Evolutionary conservation across 2,113 vertebrate species (phyloP), one percentile per base, ranked within the genome.

Genomic region (Corvus moneduloides): DNA sequence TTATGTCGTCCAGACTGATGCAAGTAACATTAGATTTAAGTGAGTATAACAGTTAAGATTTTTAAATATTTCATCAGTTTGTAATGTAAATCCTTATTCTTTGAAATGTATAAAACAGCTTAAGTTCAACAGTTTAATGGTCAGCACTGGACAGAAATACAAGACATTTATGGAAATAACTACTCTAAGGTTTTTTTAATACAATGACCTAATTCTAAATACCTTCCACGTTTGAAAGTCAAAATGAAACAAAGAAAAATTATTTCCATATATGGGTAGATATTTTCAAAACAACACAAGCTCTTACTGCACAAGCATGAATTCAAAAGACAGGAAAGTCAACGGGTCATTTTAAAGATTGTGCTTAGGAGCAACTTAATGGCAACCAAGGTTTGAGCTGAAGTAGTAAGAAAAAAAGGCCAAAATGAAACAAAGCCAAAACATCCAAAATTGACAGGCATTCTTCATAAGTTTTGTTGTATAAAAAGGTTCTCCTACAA

Each of bases 101-200:
- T 87, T 9, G 3, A 87, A 72, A 93, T 37, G 15, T 82, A 90
- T 94, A 73, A 73, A 94, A 87, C 41, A 91, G 71, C 37, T 87
- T 41, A 89, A 74, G 77, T 93, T 94, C 96, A 95, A 79, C 92
- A 91, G 39, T 91, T 96, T 64, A 93, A 96, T 51, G 56, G 77
- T 94, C 92, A 95, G 73, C 69, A 93, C 64, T 76, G 87, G 62
- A 95, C 69, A 96, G 69, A 93, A 97, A 91, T 48, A 84, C 27
- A 94, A 74, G 77, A 87, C 82, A 52, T 94, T 95, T 94, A 94
- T 96, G 88, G 85, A 93, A 94, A 79, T 84, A 94, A 78, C 49
- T 84, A 75, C 43, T 66, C 69, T 32, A 44, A n/a, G 16, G 9
- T 1, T 24, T 81, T 69, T 93, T 51, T 48, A 35, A 84, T 37